A percentile compares a stretch with the other conserved stretches of the same genome.
Evolutionary conservation across 2,113 vertebrate species (phyloP).

Genomic region (Callospermophilus lateralis): DNA sequence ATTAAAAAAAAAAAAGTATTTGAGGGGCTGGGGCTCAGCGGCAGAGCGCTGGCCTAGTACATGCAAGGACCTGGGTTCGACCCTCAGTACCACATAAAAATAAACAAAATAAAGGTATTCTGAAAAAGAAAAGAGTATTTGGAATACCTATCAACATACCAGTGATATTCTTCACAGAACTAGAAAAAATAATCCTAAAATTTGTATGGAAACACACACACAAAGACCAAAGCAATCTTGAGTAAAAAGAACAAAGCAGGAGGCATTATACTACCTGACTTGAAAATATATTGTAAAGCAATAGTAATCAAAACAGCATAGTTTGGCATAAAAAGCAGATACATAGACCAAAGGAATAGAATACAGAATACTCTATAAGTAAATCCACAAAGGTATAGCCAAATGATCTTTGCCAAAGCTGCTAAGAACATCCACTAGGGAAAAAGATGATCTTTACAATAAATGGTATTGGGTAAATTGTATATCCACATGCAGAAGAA

Average conservation of each 20-base stretch:
- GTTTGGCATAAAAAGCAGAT: background rate
- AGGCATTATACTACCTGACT: background rate
- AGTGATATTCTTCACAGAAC: background rate
- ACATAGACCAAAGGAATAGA: background rate
- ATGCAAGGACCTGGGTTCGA: too few relatives aligned
- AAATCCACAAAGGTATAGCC: background rate
- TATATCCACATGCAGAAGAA: background rate
- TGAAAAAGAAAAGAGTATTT: background rate
- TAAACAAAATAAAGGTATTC: too few relatives aligned
- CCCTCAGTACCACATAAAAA: too few relatives aligned
- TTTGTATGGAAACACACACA: background rate
- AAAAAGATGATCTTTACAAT: background rate
- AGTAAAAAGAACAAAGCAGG: background rate
- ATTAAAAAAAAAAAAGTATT: too few relatives aligned
- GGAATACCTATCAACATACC: background rate
- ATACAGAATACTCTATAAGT: background rate
- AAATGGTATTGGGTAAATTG: too few relatives aligned
- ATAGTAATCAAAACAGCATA: background rate
- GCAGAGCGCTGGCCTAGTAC: too few relatives aligned
- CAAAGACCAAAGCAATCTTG: background rate
- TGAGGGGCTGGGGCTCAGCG: too few relatives aligned
- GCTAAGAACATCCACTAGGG: background rate
- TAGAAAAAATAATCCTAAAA: background rate
- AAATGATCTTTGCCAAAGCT: background rate
- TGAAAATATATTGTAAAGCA: background rate